Percentiles rank a stretch among this genome's conserved stretches.
Evolutionary conservation across 2,888 invertebrate species (phyloP).

Genomic region (Ashinkailepas kermadecensis): DNA sequence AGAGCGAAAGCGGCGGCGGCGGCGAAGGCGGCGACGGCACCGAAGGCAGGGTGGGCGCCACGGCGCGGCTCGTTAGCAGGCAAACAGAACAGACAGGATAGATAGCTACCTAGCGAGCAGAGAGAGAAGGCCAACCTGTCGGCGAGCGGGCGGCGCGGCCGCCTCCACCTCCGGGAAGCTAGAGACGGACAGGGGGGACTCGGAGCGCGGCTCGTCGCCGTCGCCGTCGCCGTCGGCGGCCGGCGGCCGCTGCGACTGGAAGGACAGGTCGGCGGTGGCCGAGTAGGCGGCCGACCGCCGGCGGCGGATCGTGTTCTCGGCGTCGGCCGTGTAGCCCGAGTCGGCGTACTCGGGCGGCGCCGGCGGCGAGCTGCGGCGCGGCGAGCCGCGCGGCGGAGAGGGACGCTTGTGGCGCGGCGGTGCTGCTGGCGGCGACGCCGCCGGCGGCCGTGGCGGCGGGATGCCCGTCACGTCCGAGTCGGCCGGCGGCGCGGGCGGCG

Average conservation of each 20-base stretch:
- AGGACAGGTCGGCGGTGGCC: not conserved
- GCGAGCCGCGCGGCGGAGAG: conserved; percentile 35
- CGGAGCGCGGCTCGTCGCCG: not conserved
- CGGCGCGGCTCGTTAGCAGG: not conserved
- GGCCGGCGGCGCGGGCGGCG: conserved; percentile 38
- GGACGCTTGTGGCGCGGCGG: conserved; percentile 46
- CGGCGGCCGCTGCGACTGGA: conserved; percentile 16
- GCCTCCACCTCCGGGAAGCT: not conserved
- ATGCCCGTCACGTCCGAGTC: conserved; percentile 28
- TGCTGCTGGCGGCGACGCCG: conserved; percentile 45
- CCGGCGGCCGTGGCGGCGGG: conserved; percentile 32
- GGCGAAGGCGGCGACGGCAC: not conserved
- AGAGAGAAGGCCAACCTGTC: conserved; percentile 15
- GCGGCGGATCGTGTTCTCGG: not conserved
- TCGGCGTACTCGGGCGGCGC: not conserved
- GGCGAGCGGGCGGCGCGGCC: not conserved
- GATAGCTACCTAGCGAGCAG: conserved; percentile 20
- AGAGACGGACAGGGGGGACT: conserved; percentile 8
- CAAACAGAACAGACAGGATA: conserved; percentile 13
- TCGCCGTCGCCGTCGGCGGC: not conserved
- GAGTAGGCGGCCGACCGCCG: not conserved
- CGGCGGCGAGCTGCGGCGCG: not conserved
- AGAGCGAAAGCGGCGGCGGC: not conserved
- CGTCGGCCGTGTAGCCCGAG: conserved; percentile 13
- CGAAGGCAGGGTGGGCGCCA: not conserved